Base-by-base conservation (phyloP, 2,888 invertebrate species). In the Osmoderma eremita region DNA sequence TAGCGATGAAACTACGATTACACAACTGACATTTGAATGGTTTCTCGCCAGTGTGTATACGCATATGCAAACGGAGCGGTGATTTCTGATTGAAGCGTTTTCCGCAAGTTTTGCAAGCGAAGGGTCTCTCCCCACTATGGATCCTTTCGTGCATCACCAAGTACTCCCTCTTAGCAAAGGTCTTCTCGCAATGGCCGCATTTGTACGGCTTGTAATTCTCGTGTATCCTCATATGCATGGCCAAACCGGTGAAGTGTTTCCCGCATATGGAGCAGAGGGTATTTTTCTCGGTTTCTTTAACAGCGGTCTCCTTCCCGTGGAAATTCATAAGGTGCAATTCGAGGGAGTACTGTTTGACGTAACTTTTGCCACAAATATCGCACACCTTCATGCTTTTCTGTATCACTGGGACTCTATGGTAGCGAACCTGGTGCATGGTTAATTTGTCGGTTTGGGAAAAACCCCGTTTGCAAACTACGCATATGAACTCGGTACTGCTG, bases 1-100 rank as follows among this genome's bases (percentile, higher is more conserved):
- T 82, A 56, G 87, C 87, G 0, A 86, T 85, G 67, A 88, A 88
- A 0, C 86, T 84, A 58, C 84, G 83, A 0, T 82, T 84, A 56
- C 88, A 88, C 12, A 83, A 80, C 6, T 84, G 82, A 69, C 88
- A 88, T 0, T 86, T 81, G 51, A 77, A 79, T 0, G 79, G 79
- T 36, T 75, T 72, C 63, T 79, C 79, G 12, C 79, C 79, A 1
- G 79, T 78, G 58, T 79, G 79, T 10, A 72, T 75, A n/a, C 78
- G 64, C 41, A 74, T 54, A 45, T 79, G 79, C 0, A 78, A 77
- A 41, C 77, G 76, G 18, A 79, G 72, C 13, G 78, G 75, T 3
- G 76, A 75, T 0, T 74, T 75, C 45, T 76, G 75, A 17, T 73
- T 76, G 70, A 80, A 81, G 13, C 75, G 72, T 61, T 78, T 78